phyloP scores from a whole-genome alignment of 2,797 vertebrate genomes.

The Erpetoichthys calabaricus region DNA sequence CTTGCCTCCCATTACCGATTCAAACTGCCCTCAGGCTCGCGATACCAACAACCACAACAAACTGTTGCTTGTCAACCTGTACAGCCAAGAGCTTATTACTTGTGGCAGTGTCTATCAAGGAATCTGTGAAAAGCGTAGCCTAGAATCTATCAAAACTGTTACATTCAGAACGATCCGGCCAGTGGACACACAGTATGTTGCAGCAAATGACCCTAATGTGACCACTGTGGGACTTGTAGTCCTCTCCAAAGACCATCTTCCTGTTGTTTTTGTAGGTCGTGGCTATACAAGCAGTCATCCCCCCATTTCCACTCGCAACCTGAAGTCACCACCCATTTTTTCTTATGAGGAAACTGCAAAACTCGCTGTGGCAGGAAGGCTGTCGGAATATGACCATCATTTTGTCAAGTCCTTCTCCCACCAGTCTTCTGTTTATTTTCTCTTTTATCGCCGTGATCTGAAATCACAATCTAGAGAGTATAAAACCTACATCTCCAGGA shows the following conservation, averaged over 20 bases:
- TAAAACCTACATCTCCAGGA: conserved; percentile 75
- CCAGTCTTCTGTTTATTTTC: conserved; percentile 74
- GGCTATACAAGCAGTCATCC: conserved; percentile 92
- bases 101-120: conserved; percentile 91
- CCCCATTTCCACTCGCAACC: conserved; percentile 85
- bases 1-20: conserved; percentile 70
- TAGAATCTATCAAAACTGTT: conserved; percentile 46
- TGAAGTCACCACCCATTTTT: conserved; percentile 73
- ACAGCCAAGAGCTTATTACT: conserved; percentile 71
- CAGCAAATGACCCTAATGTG: conserved; percentile 82
- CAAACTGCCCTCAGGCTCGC: conserved; percentile 74
- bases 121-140: conserved; percentile 79
- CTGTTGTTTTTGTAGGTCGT: conserved; percentile 81
- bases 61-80: conserved; percentile 70
- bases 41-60: conserved; percentile 83
- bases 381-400: conserved; percentile 91
- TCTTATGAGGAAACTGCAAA: conserved; percentile 95
- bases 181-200: conserved; percentile 88
- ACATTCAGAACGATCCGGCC: conserved; percentile 74
- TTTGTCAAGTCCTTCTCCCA: conserved; percentile 78
- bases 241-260: conserved; percentile 50
- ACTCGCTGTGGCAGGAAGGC: conserved; percentile 77
- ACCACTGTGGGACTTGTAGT: conserved; percentile 83
- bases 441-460: conserved; percentile 85
- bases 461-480: conserved; percentile 78